Evolutionary conservation across 2,113 vertebrate genomes (phyloP), one percentile per base, ranked within the genome.

Genomic region (Oreotragus oreotragus): DNA sequence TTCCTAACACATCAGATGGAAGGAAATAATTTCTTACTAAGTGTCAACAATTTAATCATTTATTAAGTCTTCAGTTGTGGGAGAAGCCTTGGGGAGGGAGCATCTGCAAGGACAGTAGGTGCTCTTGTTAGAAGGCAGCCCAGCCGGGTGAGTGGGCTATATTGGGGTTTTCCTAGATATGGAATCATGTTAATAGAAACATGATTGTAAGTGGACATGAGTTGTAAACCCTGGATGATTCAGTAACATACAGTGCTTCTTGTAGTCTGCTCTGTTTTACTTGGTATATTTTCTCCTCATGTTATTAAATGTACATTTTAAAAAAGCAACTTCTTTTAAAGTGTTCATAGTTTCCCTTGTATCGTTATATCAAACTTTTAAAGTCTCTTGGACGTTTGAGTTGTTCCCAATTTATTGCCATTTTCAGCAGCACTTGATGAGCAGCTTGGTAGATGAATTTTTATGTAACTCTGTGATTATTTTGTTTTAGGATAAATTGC

Each of bases 401-500:
- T 27, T 86, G 53, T 76, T 89, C 23, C 15, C n/a, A 57, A 3
- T 57, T 51, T 76, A 30, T 47, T 96, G 70, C 70, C 33, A 7
- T 84, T 92, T 83, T 70, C 15, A 73, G n/a, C n/a, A 84, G 43
- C n/a, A 79, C 25, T 92, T 81, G 55, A 77, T 13, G 47, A 51
- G 28, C 62, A 84, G 33, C n/a, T 84, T 88, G 39, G 58, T 84
- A 43, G 81, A 19, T 85, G 60, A 55, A 49, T 39, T 60, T 91
- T 83, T 53, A 19, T 36, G 45, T 43, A 73, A 30, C 36, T 36
- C 60, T 43, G 3, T 45, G 88, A 58, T 81, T 25, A 57, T 55
- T 88, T 84, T 49, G 45, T 64, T 70, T 36, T 58, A 36, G 70
- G 30, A 4, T 49, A 39, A 76, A 55, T 43, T 25, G 43, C 30